These are phyloP conservation scores for Passer domesticus DNA, from an alignment of 2,113 vertebrate genomes.

Conservation along the genomic window DNA sequence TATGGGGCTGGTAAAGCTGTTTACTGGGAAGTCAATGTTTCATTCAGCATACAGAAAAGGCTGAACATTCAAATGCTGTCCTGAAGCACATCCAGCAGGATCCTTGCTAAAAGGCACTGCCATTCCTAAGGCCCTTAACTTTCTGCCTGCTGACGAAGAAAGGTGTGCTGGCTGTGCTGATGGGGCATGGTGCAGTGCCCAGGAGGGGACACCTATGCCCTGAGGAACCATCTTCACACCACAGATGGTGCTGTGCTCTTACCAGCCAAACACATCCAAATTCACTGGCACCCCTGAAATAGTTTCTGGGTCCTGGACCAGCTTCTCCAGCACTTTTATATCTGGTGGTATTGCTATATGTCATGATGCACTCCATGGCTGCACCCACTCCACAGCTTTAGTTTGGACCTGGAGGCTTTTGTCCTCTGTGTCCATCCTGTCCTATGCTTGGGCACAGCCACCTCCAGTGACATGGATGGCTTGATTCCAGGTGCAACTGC, in stretches of 20 bases:
- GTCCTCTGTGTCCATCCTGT: rapidly evolving
- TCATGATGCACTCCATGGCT: background rate
- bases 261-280: background rate
- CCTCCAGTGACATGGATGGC: rapidly evolving
- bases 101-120: background rate
- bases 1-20: background rate
- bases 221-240: background rate
- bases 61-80: background rate
- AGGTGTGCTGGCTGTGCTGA: background rate
- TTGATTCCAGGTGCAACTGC: background rate
- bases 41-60: background rate
- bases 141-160: background rate
- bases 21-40: background rate
- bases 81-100: background rate
- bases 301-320: background rate
- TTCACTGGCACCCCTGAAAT: background rate
- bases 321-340: background rate
- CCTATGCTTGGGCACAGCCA: background rate
- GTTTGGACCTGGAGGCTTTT: background rate
- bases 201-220: background rate
- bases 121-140: background rate
- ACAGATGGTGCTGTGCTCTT: background rate
- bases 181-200: rapidly evolving
- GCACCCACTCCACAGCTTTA: background rate
- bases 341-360: background rate